Evolutionary conservation across 2,797 vertebrate species (phyloP).

Genomic region (Coendou prehensilis): DNA sequence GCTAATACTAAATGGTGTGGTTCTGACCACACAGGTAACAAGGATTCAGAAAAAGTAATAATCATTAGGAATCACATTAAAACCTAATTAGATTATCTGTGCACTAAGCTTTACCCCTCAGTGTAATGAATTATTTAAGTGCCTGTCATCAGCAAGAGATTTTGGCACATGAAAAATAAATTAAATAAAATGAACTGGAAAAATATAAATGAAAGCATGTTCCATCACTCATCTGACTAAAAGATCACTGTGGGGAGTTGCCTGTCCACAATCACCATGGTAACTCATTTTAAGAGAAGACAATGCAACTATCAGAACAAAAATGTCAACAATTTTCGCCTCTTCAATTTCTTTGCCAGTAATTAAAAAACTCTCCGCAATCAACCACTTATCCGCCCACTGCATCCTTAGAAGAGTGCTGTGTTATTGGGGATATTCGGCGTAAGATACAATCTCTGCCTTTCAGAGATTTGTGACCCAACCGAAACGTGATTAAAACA

Average conservation of each 20-base stretch:
- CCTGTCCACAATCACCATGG: background rate
- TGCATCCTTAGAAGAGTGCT: background rate
- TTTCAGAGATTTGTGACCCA: background rate
- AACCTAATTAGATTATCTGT: conserved; percentile 57
- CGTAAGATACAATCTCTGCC: background rate
- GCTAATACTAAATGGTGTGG: background rate
- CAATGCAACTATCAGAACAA: conserved; percentile 29
- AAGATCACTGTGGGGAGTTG: background rate
- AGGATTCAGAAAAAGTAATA: background rate
- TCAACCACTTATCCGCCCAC: background rate
- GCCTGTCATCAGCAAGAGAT: conserved; percentile 46
- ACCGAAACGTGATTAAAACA: conserved; percentile 2
- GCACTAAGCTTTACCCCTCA: background rate
- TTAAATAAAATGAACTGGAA: conserved; percentile 42
- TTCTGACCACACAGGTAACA: background rate
- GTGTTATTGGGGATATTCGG: background rate
- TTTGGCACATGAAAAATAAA: conserved; percentile 40
- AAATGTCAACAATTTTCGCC: conserved; percentile 1
- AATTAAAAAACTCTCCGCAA: background rate
- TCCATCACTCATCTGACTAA: conserved; percentile 28
- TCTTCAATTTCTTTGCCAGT: background rate
- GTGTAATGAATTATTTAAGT: conserved; percentile 44
- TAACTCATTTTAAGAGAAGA: background rate
- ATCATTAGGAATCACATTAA: background rate
- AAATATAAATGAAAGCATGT: conserved; percentile 28